Evolutionary conservation across 2,888 invertebrate species (phyloP), one percentile per base, ranked within the genome.

Genomic region (Drosophila putrida): DNA sequence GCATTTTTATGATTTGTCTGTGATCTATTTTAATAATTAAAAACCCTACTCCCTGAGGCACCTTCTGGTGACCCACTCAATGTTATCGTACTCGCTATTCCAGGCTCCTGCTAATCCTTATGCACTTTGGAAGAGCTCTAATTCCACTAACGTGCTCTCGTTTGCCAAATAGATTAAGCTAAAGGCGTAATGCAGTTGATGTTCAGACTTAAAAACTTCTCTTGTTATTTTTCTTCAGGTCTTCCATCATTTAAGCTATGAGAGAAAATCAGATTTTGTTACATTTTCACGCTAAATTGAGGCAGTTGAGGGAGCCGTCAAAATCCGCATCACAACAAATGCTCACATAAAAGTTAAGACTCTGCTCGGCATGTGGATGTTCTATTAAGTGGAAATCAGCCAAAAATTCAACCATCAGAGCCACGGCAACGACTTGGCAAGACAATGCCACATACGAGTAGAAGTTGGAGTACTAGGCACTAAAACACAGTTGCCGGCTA

Each of bases 241-340:
- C 36, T 60, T 11, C 36, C 58, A 60, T 59, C 53, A 54, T 35
- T 60, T 44, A 28, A 35, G 51, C 59, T 39, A 38, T 41, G 36
- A 25, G 27, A 39, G 43, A 27, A 51, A 67, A 75, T 80, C 63
- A 43, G 39, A 77, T 71, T 46, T 49, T 41, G 65, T 54, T 64
- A 57, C 61, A 64, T 57, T 75, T 71, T 55, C 55, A 69, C 50
- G 78, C 70, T 61, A 74, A 61, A 80, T 80, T 74, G 81, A 74
- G 54, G 50, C 61, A 53, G 46, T 43, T 27, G 47, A 11, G 6
- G 6, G 15, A 33, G 8, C n/a, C 43, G 49, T 54, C 41, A 38
- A 62, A 75, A 46, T 60, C 43, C 44, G 46, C 11, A 15, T n/a
- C 9, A 54, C 28, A n/a, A 13, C 15, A 35, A 53, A 57, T 43